Conservation (phyloP, 2,797 vertebrate genomes). For the Dipus sagitta region DNA sequence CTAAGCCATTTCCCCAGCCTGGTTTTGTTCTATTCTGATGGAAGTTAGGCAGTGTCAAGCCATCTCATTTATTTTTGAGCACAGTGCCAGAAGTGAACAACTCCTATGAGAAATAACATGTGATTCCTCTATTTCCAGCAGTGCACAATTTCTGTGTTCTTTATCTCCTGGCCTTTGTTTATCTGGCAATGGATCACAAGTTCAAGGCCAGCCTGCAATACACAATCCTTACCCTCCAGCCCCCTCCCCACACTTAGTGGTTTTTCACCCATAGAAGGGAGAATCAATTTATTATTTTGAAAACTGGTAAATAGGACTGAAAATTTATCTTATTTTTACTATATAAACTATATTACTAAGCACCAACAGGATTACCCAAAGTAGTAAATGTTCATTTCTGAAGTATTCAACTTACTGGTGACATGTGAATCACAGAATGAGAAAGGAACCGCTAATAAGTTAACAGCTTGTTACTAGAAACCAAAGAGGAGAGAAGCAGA, state of each 20-base stretch:
- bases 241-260: background rate
- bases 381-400: background rate
- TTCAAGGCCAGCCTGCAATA: too few relatives aligned
- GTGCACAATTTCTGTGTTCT: too few relatives aligned
- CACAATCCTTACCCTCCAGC: too few relatives aligned
- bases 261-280: background rate
- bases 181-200: too few relatives aligned
- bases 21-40: background rate
- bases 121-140: too few relatives aligned
- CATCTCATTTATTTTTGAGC: background rate
- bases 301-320: background rate
- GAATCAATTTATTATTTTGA: conserved; percentile 9
- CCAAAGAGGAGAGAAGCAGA: background rate
- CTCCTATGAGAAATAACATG: too few relatives aligned
- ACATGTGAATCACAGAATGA: background rate
- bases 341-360: background rate
- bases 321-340: background rate
- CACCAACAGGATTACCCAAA: background rate
- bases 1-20: too few relatives aligned
- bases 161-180: too few relatives aligned
- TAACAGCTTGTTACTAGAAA: background rate
- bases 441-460: background rate
- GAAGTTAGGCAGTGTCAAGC: background rate
- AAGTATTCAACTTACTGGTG: conserved; percentile 12
- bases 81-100: background rate